Evolutionary conservation across 2,888 invertebrate species (phyloP).

Genomic region (Megastigmus dorsalis): DNA sequence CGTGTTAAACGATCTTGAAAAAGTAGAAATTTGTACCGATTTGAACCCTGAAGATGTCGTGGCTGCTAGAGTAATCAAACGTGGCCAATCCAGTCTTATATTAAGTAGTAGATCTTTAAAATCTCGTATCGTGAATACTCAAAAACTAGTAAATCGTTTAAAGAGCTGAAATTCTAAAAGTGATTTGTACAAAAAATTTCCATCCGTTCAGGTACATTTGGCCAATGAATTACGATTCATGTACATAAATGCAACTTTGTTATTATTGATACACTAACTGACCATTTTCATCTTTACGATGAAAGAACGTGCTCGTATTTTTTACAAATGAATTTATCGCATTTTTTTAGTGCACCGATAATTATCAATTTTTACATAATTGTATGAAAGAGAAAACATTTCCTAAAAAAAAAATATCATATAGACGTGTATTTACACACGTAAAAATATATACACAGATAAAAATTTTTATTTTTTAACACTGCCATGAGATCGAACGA

Average conservation of each 20-base stretch:
- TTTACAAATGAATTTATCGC: conserved; percentile 42
- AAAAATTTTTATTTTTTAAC: conserved; percentile 52
- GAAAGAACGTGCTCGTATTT: conserved; percentile 43
- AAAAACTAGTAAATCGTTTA: conserved; percentile 67
- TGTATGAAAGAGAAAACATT: conserved; percentile 36
- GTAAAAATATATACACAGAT: conserved; percentile 31
- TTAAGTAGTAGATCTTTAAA: conserved; percentile 68
- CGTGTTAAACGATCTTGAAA: conserved; percentile 65
- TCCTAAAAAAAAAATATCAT: conserved; percentile 26
- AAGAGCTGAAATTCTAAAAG: conserved; percentile 66
- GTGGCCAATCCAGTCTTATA: conserved; percentile 66
- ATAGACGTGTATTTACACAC: conserved; percentile 35
- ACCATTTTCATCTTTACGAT: conserved; percentile 42
- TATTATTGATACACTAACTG: conserved; percentile 46
- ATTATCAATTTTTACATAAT: conserved; percentile 35
- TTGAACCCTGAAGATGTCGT: conserved; percentile 62
- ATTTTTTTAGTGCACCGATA: conserved; percentile 33
- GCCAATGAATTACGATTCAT: conserved; percentile 56
- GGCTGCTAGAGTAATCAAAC: conserved; percentile 61
- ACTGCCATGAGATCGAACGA: conserved; percentile 36
- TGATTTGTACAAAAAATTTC: conserved; percentile 56
- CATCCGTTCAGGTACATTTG: conserved; percentile 55
- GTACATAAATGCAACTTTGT: conserved; percentile 57
- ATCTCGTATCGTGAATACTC: conserved; percentile 65
- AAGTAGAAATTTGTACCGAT: conserved; percentile 65